A percentile compares a stretch with the other conserved stretches of the same genome.
These are phyloP conservation scores for Scaptomyza caliginosa DNA, from an alignment of 2,888 invertebrate species.

Conservation along the genomic window DNA sequence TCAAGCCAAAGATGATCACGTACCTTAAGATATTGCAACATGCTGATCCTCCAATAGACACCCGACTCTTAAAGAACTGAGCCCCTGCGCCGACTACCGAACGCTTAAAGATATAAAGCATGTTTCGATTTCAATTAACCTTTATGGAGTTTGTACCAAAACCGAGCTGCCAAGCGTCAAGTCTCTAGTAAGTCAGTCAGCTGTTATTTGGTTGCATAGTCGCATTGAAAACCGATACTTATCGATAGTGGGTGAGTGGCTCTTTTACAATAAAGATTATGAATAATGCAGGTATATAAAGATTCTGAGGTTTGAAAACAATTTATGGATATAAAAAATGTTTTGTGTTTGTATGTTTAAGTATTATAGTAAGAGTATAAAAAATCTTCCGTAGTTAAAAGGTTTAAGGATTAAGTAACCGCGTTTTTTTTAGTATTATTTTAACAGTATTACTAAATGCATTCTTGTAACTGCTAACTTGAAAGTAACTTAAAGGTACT, in stretches of 20 bases:
- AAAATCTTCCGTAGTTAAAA: too few species aligned
- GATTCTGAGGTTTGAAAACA: too few species aligned
- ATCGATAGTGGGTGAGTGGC: not conserved
- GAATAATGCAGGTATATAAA: too few species aligned
- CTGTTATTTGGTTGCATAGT: constrained; percentile 20
- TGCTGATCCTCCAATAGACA: constrained; percentile 17
- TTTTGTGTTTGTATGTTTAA: too few species aligned
- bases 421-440: too few species aligned
- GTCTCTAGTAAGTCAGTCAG: constrained; percentile 9
- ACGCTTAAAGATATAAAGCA: constrained; percentile 60
- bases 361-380: too few species aligned
- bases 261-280: too few species aligned
- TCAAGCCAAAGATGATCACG: not conserved
- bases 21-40: constrained; percentile 33
- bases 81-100: constrained; percentile 54
- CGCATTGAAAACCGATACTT: not conserved
- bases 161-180: constrained; percentile 11
- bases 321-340: too few species aligned
- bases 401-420: too few species aligned
- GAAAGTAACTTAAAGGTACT: constrained; percentile 27
- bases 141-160: not conserved
- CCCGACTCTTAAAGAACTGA: constrained; percentile 47
- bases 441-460: not conserved
- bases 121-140: constrained; percentile 8
- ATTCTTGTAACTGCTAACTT: not conserved